These are phyloP conservation scores for Gadus chalcogrammus DNA, from an alignment of 2,113 vertebrate species.

Conservation along the genomic window DNA sequence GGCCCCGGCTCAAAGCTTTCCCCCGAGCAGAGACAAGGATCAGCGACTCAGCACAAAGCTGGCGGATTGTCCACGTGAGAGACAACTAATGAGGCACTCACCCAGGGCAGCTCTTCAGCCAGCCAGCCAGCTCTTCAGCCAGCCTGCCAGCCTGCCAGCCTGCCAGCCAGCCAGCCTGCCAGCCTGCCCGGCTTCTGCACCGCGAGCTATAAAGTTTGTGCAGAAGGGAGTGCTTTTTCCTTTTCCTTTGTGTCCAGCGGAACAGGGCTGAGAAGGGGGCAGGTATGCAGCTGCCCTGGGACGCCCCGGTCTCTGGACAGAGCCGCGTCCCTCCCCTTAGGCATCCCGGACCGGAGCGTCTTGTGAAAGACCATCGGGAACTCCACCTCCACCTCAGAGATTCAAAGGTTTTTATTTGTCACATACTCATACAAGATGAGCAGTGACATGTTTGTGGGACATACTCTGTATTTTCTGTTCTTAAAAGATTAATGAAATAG, in stretches of 20 bases:
- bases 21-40: conserved; percentile 19
- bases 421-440: too few relatives aligned
- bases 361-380: conserved; percentile 86
- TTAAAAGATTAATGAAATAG: too few relatives aligned
- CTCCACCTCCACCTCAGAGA: too few relatives aligned
- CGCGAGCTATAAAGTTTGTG: conserved; percentile 14
- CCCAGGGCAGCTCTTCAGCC: too few relatives aligned
- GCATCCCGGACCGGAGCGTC: conserved; percentile 80
- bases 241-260: conserved; percentile 26
- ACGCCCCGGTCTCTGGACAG: conserved; percentile 92
- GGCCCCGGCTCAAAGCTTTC: conserved; percentile 34
- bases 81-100: too few relatives aligned
- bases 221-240: conserved; percentile 1
- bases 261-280: conserved; percentile 94
- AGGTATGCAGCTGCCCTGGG: conserved; percentile 82
- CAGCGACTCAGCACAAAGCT: conserved; percentile 39
- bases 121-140: too few relatives aligned
- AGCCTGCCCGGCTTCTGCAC: conserved; percentile 1
- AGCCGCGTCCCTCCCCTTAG: conserved; percentile 79
- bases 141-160: too few relatives aligned
- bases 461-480: too few relatives aligned
- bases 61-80: conserved; percentile 10
- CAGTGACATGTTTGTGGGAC: too few relatives aligned
- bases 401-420: too few relatives aligned
- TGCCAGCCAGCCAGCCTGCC: too few relatives aligned